A percentile compares a stretch with the other conserved stretches of the same genome.
phyloP scores from a whole-genome alignment of 2,797 vertebrate species.

The Hapalemur alaotrensis region DNA sequence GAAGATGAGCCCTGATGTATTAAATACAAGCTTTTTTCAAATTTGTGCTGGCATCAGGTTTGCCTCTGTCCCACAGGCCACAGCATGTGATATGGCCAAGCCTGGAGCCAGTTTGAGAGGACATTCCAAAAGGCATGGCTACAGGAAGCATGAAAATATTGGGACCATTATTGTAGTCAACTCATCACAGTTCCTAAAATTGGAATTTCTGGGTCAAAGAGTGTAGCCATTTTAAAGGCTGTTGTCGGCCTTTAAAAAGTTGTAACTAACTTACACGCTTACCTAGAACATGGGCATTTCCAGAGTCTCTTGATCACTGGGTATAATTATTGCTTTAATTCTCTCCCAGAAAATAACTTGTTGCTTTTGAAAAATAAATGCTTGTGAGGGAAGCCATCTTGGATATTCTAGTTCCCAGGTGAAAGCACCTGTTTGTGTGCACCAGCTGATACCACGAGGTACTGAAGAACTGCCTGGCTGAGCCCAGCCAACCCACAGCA shows the following conservation, averaged over 20 bases:
- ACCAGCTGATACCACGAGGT: too few species aligned
- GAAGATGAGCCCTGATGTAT: not conserved
- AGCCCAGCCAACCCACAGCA: not conserved
- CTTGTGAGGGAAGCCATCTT: not conserved
- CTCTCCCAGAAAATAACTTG: not conserved
- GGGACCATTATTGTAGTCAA: not conserved
- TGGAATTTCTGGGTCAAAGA: not conserved
- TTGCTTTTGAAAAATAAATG: conserved; percentile 19
- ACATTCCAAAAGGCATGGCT: not conserved
- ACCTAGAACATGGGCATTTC: not conserved
- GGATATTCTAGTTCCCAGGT: not conserved
- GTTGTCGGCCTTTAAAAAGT: not conserved
- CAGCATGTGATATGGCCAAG: not conserved
- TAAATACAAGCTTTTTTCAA: not conserved
- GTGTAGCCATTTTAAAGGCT: not conserved
- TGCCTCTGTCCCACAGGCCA: not conserved
- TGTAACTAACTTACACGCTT: not conserved
- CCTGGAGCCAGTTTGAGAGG: not conserved
- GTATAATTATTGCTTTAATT: not conserved
- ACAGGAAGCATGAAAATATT: not conserved
- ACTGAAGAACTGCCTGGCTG: not conserved
- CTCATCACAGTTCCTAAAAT: not conserved
- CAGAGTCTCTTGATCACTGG: not conserved
- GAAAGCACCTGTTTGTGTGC: not conserved
- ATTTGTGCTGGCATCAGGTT: not conserved